Conservation (phyloP, 2,113 vertebrate species). For the Sorex fumeus region DNA sequence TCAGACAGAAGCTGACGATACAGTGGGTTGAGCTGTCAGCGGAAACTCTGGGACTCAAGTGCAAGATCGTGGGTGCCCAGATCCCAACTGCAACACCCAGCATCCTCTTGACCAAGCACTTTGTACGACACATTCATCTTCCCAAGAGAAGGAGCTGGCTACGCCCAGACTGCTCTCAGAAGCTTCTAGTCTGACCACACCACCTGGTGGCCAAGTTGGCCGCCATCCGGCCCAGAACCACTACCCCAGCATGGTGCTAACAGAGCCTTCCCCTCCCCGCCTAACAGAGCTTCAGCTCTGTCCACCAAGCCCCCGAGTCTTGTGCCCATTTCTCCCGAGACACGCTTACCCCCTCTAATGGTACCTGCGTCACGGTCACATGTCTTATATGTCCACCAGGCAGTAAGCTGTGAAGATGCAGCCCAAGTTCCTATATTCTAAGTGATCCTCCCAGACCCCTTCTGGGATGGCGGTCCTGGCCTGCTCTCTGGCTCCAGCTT, state of each 20-base stretch:
- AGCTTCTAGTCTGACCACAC: not conserved
- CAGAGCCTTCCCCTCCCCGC: not conserved
- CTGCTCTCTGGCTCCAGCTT: not conserved
- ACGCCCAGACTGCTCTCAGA: not conserved
- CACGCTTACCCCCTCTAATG: fast-evolving
- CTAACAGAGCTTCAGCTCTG: not conserved
- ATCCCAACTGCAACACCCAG: not conserved
- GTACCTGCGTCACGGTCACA: fast-evolving
- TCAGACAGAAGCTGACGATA: not conserved
- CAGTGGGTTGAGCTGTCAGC: not conserved
- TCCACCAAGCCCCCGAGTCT: not conserved
- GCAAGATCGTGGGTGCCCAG: not conserved
- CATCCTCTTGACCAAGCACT: not conserved
- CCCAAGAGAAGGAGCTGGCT: not conserved
- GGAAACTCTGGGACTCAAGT: not conserved
- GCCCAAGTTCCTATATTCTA: not conserved
- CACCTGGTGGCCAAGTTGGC: not conserved
- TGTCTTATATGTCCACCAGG: not conserved
- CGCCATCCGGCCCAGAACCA: not conserved
- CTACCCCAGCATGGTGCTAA: not conserved
- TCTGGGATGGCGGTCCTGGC: not conserved
- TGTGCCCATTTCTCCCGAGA: not conserved
- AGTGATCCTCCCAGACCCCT: not conserved
- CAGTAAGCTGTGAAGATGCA: not conserved
- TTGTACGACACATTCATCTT: not conserved